Base-by-base conservation (phyloP, 2,113 vertebrate species). In the Candoia aspera region DNA sequence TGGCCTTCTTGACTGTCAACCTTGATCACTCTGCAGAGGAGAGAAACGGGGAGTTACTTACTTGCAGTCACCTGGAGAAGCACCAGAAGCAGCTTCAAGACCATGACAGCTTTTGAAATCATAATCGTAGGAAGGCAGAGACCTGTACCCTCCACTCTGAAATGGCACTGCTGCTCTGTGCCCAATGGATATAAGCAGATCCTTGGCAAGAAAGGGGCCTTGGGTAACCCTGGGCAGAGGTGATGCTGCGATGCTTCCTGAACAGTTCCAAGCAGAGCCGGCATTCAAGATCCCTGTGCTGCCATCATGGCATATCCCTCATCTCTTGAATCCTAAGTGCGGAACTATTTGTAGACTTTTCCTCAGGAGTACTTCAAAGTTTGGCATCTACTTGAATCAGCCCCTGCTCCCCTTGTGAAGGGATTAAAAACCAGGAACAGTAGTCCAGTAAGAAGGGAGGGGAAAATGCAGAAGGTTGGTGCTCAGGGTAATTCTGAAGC, bases 171-270 rank as follows among this genome's bases (percentile, higher is more conserved):
- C 12, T 8, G 42, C 60, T 89, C 60, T 26, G 88, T 0, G 29
- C 19, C 49, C 54, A 21, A 21, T 0, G 0, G 0, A 3, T 68
- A 6, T 0, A 6, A 1, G 26, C 0, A 0, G 0, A 2, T 1
- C 21, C 54, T 11, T 3, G 0, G 6, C n/a, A 1, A 42, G 62
- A 26, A 21, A 24, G 4, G 10, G 37, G 33, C 64, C 15, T 33
- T 2, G 4, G 54, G 26, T n/a, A 49, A 23, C 23, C 46, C 86
- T 21, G 6, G 8, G 60, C 24, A 8, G 46, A 24, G 6, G n/a
- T 26, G 33, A 59, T 73, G 54, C 19, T 21, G 21, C 1, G 60
- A 29, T 13, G 21, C 53, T 68, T 26, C 11, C 3, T 46, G 60
- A 19, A 23, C 42, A 8, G 26, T 29, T 29, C 37, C 90, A 26